These are phyloP conservation scores for Pelobates cultripes DNA, from an alignment of 2,797 vertebrate species.

Conservation along the genomic window DNA sequence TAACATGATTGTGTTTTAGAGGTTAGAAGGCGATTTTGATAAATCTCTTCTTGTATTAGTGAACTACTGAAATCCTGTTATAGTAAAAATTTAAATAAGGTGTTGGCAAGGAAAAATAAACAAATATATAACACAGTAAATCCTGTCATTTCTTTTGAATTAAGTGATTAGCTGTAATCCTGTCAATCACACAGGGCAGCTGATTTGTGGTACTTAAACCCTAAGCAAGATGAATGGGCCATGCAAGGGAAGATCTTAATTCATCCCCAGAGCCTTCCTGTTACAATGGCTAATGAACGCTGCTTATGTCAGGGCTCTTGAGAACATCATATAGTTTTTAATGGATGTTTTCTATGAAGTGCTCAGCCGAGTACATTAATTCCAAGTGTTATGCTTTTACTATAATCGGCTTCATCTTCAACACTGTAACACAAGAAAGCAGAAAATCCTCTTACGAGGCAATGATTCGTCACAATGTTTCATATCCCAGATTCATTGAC, in stretches of 20 bases:
- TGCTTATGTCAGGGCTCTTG: not conserved
- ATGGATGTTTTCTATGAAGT: conserved; percentile 12
- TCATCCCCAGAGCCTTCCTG: not conserved
- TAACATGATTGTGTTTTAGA: too few species aligned
- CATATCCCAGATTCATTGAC: conserved; percentile 1
- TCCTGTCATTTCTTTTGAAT: not conserved
- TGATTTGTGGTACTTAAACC: not conserved
- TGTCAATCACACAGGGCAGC: too few species aligned
- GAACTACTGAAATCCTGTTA: too few species aligned
- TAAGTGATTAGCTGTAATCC: not conserved
- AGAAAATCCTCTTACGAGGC: conserved; percentile 25
- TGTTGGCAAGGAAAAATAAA: too few species aligned
- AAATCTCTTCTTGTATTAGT: too few species aligned
- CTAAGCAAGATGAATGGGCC: not conserved
- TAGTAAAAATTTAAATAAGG: too few species aligned
- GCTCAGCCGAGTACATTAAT: conserved; percentile 11
- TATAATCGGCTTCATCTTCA: conserved; percentile 35
- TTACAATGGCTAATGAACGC: not conserved
- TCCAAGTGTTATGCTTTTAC: conserved; percentile 2
- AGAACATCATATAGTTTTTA: not conserved
- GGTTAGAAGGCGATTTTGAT: too few species aligned
- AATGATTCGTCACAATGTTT: not conserved
- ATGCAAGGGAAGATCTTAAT: not conserved
- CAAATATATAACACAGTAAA: too few species aligned
- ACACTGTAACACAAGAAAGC: conserved; percentile 12